Evolutionary conservation across 2,113 vertebrate species (phyloP).

Genomic region (Brienomyrus longianalis): DNA sequence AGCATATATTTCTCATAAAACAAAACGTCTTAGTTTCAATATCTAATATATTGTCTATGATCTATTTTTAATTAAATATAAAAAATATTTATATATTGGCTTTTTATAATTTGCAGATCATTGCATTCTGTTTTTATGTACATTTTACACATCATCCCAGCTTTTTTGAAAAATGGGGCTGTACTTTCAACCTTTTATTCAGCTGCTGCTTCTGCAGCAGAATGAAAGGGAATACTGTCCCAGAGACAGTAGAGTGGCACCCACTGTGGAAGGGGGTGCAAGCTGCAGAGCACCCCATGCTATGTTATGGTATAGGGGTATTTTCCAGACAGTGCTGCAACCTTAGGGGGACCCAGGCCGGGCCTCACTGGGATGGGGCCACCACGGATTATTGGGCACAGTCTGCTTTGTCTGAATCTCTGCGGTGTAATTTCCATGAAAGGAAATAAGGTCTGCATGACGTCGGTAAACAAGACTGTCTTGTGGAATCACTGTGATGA

Average conservation of each 20-base stretch:
- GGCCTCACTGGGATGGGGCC: not conserved
- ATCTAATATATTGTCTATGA: too few relatives aligned
- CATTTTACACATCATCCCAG: too few relatives aligned
- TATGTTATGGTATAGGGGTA: not conserved
- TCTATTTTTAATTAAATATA: too few relatives aligned
- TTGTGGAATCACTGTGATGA: conserved; percentile 43
- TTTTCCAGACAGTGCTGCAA: not conserved
- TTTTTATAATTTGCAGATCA: not conserved
- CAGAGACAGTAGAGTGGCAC: not conserved
- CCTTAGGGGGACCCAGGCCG: not conserved
- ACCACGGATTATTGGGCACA: not conserved
- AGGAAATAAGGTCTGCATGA: conserved; percentile 30
- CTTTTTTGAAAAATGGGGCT: not conserved
- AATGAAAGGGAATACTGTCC: not conserved
- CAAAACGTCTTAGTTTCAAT: too few relatives aligned
- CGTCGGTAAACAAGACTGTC: conserved; percentile 43
- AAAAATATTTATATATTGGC: too few relatives aligned
- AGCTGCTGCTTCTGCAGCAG: not conserved
- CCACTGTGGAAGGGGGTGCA: not conserved
- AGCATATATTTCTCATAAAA: too few relatives aligned
- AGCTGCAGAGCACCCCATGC: not conserved
- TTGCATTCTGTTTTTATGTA: not conserved
- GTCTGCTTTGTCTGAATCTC: not conserved
- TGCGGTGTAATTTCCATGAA: conserved; percentile 27
- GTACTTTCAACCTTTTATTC: not conserved